A percentile compares a stretch with the other conserved stretches of the same genome.
Conservation (phyloP, 2,113 vertebrate genomes). For the Meles meles region DNA sequence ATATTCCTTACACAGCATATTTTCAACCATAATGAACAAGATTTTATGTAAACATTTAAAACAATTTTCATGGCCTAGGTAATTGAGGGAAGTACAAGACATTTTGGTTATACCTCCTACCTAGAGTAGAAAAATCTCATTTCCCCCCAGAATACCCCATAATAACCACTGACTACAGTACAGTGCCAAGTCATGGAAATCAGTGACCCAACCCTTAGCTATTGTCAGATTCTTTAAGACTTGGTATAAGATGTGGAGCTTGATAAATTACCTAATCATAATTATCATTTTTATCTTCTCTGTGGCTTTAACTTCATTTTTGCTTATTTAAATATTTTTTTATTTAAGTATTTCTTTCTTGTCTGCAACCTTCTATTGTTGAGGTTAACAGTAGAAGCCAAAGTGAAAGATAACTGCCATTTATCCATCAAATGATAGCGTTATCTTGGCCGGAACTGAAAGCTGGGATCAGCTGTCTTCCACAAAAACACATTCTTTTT, state of each 20-base stretch:
- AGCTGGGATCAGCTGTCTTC: not conserved
- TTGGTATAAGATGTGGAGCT: not conserved
- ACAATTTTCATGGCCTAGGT: not conserved
- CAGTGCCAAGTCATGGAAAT: not conserved
- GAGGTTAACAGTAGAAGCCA: not conserved
- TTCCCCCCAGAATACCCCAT: not conserved
- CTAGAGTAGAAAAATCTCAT: not conserved
- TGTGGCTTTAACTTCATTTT: not conserved
- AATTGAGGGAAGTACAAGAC: not conserved
- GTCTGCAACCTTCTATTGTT: not conserved
- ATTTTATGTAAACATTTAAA: constrained; percentile 16
- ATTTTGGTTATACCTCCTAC: not conserved
- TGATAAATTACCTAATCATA: not conserved
- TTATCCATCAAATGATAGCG: not conserved
- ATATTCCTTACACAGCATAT: not conserved
- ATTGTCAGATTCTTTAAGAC: not conserved
- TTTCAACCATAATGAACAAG: not conserved
- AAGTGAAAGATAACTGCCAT: not conserved
- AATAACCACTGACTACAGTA: not conserved
- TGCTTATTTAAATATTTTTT: not conserved
- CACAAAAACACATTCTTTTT: not conserved
- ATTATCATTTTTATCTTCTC: not conserved
- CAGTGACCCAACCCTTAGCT: not conserved
- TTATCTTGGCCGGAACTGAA: not conserved
- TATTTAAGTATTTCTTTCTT: not conserved